Percentiles rank a stretch among this genome's conserved stretches.
Conservation (phyloP, 64 coral and sea anemone genomes). For the Stichodactyla helianthus region DNA sequence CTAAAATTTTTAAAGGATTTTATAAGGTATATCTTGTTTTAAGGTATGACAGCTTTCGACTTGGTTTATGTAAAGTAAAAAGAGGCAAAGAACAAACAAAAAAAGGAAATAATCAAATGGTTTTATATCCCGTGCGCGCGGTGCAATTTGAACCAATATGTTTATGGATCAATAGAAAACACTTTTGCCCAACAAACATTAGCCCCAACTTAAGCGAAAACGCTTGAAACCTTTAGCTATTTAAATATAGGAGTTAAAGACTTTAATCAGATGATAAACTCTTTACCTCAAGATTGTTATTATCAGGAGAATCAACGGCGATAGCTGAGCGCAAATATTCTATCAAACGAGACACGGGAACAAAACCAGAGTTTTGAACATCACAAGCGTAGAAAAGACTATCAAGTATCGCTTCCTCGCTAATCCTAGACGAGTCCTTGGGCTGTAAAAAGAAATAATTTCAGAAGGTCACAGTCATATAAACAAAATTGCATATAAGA, state of each 20-base stretch:
- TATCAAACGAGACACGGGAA: constrained; percentile 79
- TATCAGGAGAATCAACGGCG: constrained; percentile 44
- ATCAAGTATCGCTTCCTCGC: constrained; percentile 84
- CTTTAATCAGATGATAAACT: neutral
- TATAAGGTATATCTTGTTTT: neutral
- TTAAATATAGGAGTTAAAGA: neutral
- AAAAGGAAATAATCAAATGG: neutral
- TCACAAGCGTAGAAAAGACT: constrained; percentile 82
- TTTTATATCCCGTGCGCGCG: neutral
- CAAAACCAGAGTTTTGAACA: constrained; percentile 48
- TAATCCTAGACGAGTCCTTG: constrained; percentile 70
- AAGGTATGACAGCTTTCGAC: neutral
- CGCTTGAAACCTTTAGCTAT: neutral
- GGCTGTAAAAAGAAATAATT: neutral
- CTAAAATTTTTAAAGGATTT: neutral
- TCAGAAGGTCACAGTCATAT: neutral
- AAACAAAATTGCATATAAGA: neutral
- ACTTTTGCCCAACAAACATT: neutral
- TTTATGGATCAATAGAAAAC: neutral
- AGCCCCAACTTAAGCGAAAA: neutral
- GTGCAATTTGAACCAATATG: neutral
- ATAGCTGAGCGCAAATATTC: constrained; percentile 74
- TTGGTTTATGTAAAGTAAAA: constrained; percentile 1
- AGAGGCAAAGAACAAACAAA: constrained; percentile 4
- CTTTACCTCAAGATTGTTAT: constrained; percentile 29